Evolutionary conservation across 2,888 invertebrate species (phyloP), one percentile per base, ranked within the genome.

Genomic region (Standfussiana lucernea): DNA sequence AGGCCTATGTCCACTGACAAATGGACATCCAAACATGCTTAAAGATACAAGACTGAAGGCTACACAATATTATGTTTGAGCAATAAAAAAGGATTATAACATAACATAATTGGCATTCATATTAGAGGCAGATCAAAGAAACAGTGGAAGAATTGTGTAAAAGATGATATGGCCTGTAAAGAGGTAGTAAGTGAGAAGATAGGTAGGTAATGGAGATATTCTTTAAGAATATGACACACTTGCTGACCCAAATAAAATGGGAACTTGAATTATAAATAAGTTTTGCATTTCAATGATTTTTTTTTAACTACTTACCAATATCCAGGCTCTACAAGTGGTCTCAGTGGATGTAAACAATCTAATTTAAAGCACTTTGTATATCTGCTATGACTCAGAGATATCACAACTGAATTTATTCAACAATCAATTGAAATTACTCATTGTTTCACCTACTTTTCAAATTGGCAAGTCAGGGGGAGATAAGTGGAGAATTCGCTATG

Each of bases 321-420:
- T 35, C 8, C 56, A n/a, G 24, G 24, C 21, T 47, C 13, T 18
- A 45, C 24, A 59, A 83, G 40, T 70, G 47, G 24, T 1, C 15
- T 21, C 18, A 62, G 32, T 53, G 40, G 15, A 24, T 70, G 18
- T 59, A 42, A 62, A 67, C 69, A 40, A 64, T 69, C 69, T 32
- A 59, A 84, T 67, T 62, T 42, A 66, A 62, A 67, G 45, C 75
- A 74, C 56, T 79, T 47, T 45, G 42, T 70, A 84, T 65, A 68
- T 72, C 15, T 37, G 21, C 42, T 45, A 67, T 83, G 82, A 85
- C 40, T 83, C 85, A 74, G 8, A 65, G 62, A 67, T 75, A 70
- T 62, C 42, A 61, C 21, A 61, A 53, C n/a, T 21, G 8, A 47
- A 68, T 76, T 79, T 68, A 76, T 53, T 56, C 77, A 82, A 82